Percentiles rank a stretch among this genome's conserved stretches.
phyloP scores from a whole-genome alignment of 2,888 invertebrate genomes.

The Hydrotaea cyrtoneurina region DNA sequence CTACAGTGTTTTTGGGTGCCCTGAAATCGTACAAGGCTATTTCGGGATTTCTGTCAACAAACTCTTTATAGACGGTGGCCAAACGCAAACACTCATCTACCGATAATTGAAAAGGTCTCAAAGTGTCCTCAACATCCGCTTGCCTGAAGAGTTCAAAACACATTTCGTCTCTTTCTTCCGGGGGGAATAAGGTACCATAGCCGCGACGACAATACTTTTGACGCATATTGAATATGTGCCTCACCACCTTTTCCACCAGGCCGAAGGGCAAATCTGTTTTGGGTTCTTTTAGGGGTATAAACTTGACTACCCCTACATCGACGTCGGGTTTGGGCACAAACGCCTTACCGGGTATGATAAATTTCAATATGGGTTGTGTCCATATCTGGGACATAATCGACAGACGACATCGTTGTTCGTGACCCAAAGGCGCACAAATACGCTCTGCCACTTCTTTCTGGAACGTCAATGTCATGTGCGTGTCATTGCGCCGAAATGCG shows the following conservation, averaged over 20 bases:
- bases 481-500: constrained; percentile 91
- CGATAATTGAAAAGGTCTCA: constrained; percentile 87
- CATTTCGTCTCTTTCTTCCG: constrained; percentile 84
- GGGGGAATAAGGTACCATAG: constrained; percentile 89
- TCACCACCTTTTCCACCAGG: constrained; percentile 92
- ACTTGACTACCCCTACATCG: constrained; percentile 96
- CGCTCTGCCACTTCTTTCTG: constrained; percentile 98
- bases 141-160: constrained; percentile 85
- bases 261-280: constrained; percentile 89
- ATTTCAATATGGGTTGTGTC: constrained; percentile 90
- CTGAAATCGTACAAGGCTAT: constrained; percentile 87
- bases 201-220: constrained; percentile 90
- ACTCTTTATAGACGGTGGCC: constrained; percentile 88
- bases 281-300: constrained; percentile 90
- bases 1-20: constrained; percentile 78
- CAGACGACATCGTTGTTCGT: constrained; percentile 90
- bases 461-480: constrained; percentile 95
- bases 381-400: constrained; percentile 98
- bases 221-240: constrained; percentile 93
- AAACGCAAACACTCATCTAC: constrained; percentile 90
- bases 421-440: constrained; percentile 88
- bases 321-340: constrained; percentile 98
- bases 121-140: constrained; percentile 87
- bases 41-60: constrained; percentile 86
- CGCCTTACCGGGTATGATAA: constrained; percentile 92